A percentile compares a stretch with the other conserved stretches of the same genome.
These are phyloP conservation scores for Rosalia funebris DNA, from an alignment of 2,888 invertebrate species.

Conservation along the genomic window DNA sequence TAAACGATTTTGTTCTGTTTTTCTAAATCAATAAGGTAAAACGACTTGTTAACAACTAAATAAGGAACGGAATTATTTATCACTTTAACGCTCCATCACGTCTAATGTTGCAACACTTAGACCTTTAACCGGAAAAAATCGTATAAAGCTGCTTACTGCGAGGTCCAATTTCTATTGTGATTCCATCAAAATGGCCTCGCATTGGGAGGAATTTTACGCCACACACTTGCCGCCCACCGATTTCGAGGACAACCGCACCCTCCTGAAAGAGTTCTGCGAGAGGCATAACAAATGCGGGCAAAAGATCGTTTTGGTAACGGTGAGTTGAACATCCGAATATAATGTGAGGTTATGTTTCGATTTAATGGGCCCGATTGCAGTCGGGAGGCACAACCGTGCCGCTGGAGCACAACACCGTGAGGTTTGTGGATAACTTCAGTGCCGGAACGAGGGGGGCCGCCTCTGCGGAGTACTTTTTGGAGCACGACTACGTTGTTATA, in stretches of 20 bases:
- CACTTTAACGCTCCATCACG: too few species aligned
- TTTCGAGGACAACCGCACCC: constrained; percentile 77
- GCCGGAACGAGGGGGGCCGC: constrained; percentile 94
- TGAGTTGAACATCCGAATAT: constrained; percentile 62
- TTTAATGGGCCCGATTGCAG: constrained; percentile 65
- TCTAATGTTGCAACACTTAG: too few species aligned
- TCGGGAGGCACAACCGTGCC: constrained; percentile 98
- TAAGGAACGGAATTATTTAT: too few species aligned
- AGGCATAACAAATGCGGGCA: constrained; percentile 74
- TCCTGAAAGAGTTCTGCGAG: constrained; percentile 79
- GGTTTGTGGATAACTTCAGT: constrained; percentile 99
- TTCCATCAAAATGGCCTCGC: constrained; percentile 62
- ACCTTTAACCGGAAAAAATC: too few species aligned
- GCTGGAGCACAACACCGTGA: constrained; percentile 94
- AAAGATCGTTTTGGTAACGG: constrained; percentile 82
- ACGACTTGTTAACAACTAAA: too few species aligned
- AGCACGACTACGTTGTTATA: constrained; percentile 88
- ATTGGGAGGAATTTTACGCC: constrained; percentile 88
- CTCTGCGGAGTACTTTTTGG: constrained; percentile 95
- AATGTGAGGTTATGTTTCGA: constrained; percentile 46
- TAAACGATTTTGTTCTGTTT: too few species aligned
- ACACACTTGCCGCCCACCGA: constrained; percentile 81
- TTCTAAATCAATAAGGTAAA: too few species aligned
- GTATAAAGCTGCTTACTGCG: too few species aligned
- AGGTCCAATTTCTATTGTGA: too few species aligned